A percentile compares a stretch with the other conserved stretches of the same genome.
These are phyloP conservation scores for Chirona hameri DNA, from an alignment of 2,888 invertebrate species.

Conservation along the genomic window DNA sequence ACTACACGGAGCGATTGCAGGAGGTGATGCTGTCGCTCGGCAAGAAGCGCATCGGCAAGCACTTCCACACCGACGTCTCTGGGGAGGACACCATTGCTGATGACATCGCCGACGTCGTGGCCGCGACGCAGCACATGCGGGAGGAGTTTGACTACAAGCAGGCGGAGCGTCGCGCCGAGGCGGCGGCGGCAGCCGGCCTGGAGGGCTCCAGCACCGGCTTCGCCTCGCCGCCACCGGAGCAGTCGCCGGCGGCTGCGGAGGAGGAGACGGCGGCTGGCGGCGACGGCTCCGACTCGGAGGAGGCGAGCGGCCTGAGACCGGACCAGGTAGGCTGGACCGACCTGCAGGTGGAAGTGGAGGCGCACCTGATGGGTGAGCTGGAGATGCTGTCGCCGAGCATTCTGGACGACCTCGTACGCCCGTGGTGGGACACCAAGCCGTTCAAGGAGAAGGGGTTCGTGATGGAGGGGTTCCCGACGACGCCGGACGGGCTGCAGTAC, in stretches of 20 bases:
- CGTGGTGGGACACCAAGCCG: slow-evolving; percentile 56
- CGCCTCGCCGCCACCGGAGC: background rate
- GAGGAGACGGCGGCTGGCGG: background rate
- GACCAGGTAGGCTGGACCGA: background rate
- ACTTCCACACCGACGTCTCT: background rate
- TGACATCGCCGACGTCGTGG: background rate
- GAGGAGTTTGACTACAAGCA: background rate
- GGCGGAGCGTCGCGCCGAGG: background rate
- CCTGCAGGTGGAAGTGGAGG: background rate
- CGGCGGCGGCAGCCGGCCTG: background rate
- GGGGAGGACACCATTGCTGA: background rate
- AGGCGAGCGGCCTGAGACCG: background rate
- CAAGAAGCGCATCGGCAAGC: background rate
- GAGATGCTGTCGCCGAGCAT: slow-evolving; percentile 51
- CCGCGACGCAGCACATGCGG: background rate
- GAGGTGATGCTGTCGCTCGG: background rate
- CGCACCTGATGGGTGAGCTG: background rate
- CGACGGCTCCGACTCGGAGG: background rate
- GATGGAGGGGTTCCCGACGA: slow-evolving; percentile 60
- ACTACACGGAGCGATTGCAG: background rate
- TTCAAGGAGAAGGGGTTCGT: slow-evolving; percentile 54
- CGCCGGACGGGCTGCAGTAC: slow-evolving; percentile 54
- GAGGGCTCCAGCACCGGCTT: background rate
- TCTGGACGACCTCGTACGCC: slow-evolving; percentile 50
- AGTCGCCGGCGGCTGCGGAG: background rate